A percentile compares a stretch with the other conserved stretches of the same genome.
Conservation (phyloP, 2,797 vertebrate species). For the Numenius phaeopus region DNA sequence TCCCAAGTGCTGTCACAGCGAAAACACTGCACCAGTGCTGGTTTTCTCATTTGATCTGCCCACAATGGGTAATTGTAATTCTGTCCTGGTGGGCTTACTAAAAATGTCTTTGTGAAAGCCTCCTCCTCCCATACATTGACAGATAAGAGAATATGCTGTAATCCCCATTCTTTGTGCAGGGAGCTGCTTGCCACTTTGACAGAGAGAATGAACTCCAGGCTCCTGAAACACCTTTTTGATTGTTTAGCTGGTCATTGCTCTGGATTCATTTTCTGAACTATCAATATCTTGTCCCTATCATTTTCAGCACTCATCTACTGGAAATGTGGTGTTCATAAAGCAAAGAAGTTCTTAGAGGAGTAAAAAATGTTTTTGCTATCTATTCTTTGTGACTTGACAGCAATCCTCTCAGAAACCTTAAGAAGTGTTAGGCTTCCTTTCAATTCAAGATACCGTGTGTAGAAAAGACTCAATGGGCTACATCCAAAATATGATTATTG, state of each 20-base stretch:
- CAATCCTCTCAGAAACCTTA: not conserved
- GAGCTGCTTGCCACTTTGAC: not conserved
- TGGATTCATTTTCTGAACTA: conserved; percentile 18
- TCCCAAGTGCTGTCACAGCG: not conserved
- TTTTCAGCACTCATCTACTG: not conserved
- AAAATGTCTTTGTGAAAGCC: conserved; percentile 25
- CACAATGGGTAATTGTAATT: conserved; percentile 35
- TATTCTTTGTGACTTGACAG: not conserved
- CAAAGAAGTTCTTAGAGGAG: conserved; percentile 3
- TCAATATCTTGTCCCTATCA: not conserved
- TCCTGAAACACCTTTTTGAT: not conserved
- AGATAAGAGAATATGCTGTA: conserved; percentile 26
- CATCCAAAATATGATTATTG: not conserved
- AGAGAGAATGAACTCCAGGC: not conserved
- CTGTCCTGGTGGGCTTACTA: conserved; percentile 16
- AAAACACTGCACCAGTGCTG: not conserved
- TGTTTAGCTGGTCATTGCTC: not conserved
- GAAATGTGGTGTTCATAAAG: not conserved
- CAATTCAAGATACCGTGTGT: not conserved
- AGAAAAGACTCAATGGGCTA: not conserved
- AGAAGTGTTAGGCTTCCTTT: not conserved
- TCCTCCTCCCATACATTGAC: not conserved
- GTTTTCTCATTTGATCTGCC: conserved; percentile 41
- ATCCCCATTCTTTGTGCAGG: not conserved
- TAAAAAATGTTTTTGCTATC: not conserved